Evolutionary conservation across 2,113 vertebrate species (phyloP), one percentile per base, ranked within the genome.

Genomic region (Xenopus borealis): DNA sequence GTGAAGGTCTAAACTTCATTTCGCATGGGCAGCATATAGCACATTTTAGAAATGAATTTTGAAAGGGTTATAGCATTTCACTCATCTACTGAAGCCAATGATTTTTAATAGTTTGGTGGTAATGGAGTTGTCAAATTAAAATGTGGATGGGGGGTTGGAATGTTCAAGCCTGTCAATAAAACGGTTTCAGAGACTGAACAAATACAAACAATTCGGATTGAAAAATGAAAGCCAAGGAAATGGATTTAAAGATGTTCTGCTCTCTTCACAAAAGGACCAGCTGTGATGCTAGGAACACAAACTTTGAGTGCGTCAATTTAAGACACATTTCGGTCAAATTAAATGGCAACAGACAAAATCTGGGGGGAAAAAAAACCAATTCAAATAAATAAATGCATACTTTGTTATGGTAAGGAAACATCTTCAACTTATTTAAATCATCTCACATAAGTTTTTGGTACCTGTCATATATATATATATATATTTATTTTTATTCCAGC

Each of bases 381-480:
- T 92, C 89, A 94, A 93, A 96, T 93, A 96, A 95, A 96, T 95
- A 96, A 89, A 94, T 92, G 92, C 88, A 90, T 93, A 93, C 88
- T 92, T 85, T 90, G 86, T 90, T 90, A 92, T 87, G 88, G 90
- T 92, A 87, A 95, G 92, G 94, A 91, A 94, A 92, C 91, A 89
- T 83, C 90, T 86, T 85, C 67, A 30, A 69, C 72, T 69, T 75
- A 75, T 69, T 76, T 76, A 76, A 76, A 76, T 86, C 91, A 86
- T 88, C 89, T 83, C 84, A 79, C 69, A 66, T 81, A 79, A 81
- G 83, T 80, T 83, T 87, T 85, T 72, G 82, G 88, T 85, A 79
- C 73, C 73, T 69, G 73, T 76, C 73, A 55, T 62, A 69, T 44
- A 76, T 45, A 64, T 76, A 82, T 84, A 88, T 87, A 81, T 64